Percentiles rank a stretch among this genome's conserved stretches.
These are phyloP conservation scores for Aphelenchoides fujianensis DNA, from an alignment of 1,140 invertebrate species.

Conservation along the genomic window DNA sequence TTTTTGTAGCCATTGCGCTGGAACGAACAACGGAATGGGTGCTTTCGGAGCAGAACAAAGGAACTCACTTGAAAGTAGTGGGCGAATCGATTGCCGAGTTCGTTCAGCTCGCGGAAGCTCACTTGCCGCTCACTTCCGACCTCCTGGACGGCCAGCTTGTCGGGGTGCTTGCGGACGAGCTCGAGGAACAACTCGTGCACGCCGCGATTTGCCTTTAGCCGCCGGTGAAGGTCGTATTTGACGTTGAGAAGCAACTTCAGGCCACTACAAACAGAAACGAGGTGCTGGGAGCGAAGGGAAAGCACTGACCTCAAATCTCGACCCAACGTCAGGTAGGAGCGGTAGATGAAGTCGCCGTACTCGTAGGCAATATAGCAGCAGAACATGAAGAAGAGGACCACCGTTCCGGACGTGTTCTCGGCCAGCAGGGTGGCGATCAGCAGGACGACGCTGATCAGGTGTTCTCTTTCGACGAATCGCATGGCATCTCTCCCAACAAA, in stretches of 20 bases:
- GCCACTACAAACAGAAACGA: constrained; percentile 46
- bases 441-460: background rate
- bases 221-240: constrained; percentile 50
- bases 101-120: constrained; percentile 58
- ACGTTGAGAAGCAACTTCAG: constrained; percentile 48
- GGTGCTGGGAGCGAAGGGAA: background rate
- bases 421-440: background rate
- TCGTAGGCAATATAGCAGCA: background rate
- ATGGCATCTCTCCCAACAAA: background rate
- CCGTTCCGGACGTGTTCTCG: background rate
- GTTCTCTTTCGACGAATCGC: background rate
- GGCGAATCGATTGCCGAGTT: constrained; percentile 49
- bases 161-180: constrained; percentile 43
- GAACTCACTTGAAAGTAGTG: constrained; percentile 57
- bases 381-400: background rate
- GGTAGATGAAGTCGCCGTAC: constrained; percentile 58
- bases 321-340: constrained; percentile 58
- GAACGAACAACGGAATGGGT: too few relatives aligned
- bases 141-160: constrained; percentile 51
- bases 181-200: constrained; percentile 58
- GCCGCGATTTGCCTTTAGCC: constrained; percentile 50
- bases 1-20: constrained; percentile 69
- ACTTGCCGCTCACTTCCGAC: constrained; percentile 39
- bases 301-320: constrained; percentile 53
- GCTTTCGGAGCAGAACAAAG: background rate